Conservation (phyloP, 2,888 invertebrate genomes). For the Dryobota labecula region DNA sequence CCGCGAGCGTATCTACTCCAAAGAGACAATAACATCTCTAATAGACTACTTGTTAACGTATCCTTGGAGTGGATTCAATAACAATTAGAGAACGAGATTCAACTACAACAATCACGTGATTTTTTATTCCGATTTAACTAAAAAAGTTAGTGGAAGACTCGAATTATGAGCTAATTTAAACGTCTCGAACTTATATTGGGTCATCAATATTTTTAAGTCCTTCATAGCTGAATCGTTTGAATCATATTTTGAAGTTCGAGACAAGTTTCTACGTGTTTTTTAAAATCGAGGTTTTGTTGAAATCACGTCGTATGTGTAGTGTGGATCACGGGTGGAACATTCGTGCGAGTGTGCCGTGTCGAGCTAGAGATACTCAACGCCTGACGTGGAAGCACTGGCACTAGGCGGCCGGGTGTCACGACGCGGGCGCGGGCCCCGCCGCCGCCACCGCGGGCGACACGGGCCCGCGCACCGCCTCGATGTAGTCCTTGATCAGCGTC, state of each 20-base stretch:
- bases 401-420: constrained; percentile 89
- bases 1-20: constrained; percentile 67
- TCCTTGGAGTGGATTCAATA: constrained; percentile 53
- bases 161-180: constrained; percentile 37
- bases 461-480: constrained; percentile 89
- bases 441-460: constrained; percentile 84
- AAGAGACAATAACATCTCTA: constrained; percentile 51
- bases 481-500: constrained; percentile 97
- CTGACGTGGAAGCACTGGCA: constrained; percentile 90
- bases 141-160: constrained; percentile 62
- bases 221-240: constrained; percentile 26
- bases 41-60: constrained; percentile 49
- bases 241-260: constrained; percentile 27
- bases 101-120: constrained; percentile 59
- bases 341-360: constrained; percentile 5
- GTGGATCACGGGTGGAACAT: constrained; percentile 44
- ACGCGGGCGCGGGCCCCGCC: constrained; percentile 72
- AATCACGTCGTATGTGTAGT: constrained; percentile 53
- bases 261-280: constrained; percentile 23
- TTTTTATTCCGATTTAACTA: constrained; percentile 37
- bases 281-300: constrained; percentile 8
- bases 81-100: constrained; percentile 23
- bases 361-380: constrained; percentile 68
- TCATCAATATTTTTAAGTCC: constrained; percentile 39
- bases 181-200: constrained; percentile 49